phyloP scores from a whole-genome alignment of 2,888 invertebrate genomes.

The Sesamia inferens region DNA sequence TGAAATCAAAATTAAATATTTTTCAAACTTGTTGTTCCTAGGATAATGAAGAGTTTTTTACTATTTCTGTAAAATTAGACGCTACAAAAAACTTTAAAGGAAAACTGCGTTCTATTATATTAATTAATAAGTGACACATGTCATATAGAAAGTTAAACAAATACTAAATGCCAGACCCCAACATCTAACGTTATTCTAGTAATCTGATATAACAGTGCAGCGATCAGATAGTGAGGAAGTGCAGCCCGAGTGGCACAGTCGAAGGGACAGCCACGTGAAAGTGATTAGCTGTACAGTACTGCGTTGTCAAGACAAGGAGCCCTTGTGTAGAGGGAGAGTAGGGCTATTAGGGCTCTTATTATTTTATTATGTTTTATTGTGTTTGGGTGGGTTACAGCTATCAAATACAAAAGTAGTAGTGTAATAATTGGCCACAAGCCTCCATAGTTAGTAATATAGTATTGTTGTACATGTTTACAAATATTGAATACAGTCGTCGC shows the following conservation, averaged over 20 bases:
- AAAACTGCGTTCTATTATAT: background rate
- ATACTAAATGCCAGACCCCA: slow-evolving; percentile 3
- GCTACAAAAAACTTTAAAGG: background rate
- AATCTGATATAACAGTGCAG: slow-evolving; percentile 54
- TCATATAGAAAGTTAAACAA: slow-evolving; percentile 23
- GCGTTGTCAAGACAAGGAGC: slow-evolving; percentile 81
- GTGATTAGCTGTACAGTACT: slow-evolving; percentile 85
- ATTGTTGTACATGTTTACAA: no score
- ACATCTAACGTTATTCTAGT: slow-evolving; percentile 58
- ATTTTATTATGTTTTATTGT: no score
- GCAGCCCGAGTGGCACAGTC: slow-evolving; percentile 72
- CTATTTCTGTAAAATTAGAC: background rate
- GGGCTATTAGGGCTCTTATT: slow-evolving; percentile 32
- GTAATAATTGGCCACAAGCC: no score
- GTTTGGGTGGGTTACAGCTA: no score
- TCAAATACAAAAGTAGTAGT: no score
- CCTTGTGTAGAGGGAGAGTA: slow-evolving; percentile 74
- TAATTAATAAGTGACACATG: background rate
- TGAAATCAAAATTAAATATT: no score
- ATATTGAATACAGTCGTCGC: no score
- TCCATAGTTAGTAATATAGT: no score
- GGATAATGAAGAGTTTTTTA: no score
- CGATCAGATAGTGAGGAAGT: slow-evolving; percentile 79
- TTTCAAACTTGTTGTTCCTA: no score
- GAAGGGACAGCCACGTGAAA: slow-evolving; percentile 86